Evolutionary conservation across 1,140 invertebrate species (phyloP).

Genomic region (Pristionchus pacificus): DNA sequence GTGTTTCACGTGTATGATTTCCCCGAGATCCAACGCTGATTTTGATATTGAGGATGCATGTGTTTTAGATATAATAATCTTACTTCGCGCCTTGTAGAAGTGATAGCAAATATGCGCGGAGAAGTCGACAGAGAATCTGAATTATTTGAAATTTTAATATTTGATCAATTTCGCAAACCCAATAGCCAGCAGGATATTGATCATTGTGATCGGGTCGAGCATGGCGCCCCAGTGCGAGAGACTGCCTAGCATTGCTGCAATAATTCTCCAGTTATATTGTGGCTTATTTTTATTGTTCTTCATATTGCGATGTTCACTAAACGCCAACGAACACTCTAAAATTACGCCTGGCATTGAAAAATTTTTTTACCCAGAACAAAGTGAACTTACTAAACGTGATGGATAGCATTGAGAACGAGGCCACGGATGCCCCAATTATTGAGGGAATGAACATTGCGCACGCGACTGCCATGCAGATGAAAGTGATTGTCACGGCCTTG

Average conservation of each 20-base stretch:
- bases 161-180: constrained; percentile 6
- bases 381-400: constrained; percentile 26
- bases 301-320: too few relatives aligned
- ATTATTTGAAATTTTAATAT: background rate
- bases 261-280: background rate
- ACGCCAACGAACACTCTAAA: too few relatives aligned
- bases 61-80: constrained; percentile 7
- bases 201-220: constrained; percentile 28
- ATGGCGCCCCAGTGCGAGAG: constrained; percentile 22
- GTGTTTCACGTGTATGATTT: background rate
- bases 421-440: constrained; percentile 17
- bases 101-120: constrained; percentile 29
- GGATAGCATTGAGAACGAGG: constrained; percentile 22
- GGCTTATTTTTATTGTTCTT: too few relatives aligned
- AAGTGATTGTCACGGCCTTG: constrained; percentile 24
- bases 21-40: constrained; percentile 18
- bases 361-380: background rate
- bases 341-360: constrained; percentile 2
- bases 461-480: constrained; percentile 26
- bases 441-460: constrained; percentile 27
- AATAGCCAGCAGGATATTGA: constrained; percentile 27
- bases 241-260: constrained; percentile 26
- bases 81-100: constrained; percentile 12
- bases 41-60: constrained; percentile 3
- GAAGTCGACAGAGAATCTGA: constrained; percentile 1